Evolutionary conservation across 2,113 vertebrate genomes (phyloP).

Genomic region (Ptilorrhoa leucosticta): DNA sequence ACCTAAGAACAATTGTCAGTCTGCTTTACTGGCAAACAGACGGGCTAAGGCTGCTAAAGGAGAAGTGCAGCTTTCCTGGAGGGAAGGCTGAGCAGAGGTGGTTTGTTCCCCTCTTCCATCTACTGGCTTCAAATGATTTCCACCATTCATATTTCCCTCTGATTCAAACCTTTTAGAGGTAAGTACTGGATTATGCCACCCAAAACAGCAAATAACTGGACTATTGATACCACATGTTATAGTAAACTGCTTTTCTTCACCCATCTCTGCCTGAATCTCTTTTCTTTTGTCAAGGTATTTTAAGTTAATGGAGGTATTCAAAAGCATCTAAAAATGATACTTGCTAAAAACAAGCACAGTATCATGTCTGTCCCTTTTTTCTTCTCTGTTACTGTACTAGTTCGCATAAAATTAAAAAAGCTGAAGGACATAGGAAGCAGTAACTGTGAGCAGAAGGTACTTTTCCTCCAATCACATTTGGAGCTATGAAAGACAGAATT

Average conservation of each 20-base stretch:
- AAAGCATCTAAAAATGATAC: not conserved
- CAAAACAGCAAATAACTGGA: not conserved
- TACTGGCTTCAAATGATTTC: not conserved
- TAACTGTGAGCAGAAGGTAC: not conserved
- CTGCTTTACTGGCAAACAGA: not conserved
- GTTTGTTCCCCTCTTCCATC: not conserved
- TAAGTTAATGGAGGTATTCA: not conserved
- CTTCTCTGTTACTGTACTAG: not conserved
- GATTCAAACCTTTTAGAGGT: not conserved
- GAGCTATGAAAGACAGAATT: not conserved
- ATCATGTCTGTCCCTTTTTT: rapidly evolving
- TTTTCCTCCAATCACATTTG: not conserved
- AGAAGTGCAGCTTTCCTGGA: not conserved
- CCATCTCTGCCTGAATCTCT: not conserved
- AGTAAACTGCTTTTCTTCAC: not conserved
- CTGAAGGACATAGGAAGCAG: not conserved
- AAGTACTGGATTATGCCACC: not conserved
- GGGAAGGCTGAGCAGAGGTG: not conserved
- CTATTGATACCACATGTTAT: not conserved
- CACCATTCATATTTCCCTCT: not conserved
- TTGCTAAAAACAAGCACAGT: not conserved
- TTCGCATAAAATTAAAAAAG: not conserved
- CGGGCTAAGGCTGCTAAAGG: rapidly evolving
- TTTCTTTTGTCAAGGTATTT: not conserved
- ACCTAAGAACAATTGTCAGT: not conserved